Evolutionary conservation across 1,140 invertebrate species (phyloP).

Genomic region (Ylistrum balloti): DNA sequence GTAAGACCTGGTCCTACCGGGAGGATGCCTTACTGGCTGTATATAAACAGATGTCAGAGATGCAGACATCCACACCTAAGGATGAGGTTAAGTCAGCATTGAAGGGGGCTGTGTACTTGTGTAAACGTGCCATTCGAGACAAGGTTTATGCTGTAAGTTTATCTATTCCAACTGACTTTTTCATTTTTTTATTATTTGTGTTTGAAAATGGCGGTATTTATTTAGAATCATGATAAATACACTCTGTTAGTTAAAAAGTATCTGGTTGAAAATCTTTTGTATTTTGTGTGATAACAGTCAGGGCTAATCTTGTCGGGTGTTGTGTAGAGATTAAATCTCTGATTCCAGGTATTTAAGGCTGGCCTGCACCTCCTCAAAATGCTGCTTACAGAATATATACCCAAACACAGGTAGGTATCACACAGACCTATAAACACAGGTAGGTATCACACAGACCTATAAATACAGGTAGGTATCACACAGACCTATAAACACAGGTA

Average conservation of each 20-base stretch:
- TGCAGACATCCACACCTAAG: slow-evolving; percentile 70
- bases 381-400: slow-evolving; percentile 79
- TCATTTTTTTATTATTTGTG: too few species aligned
- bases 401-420: slow-evolving; percentile 78
- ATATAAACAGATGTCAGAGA: slow-evolving; percentile 86
- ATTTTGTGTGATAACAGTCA: too few species aligned
- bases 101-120: slow-evolving; percentile 77
- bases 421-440: too few species aligned
- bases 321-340: too few species aligned
- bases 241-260: too few species aligned
- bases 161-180: neutral
- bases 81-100: slow-evolving; percentile 79
- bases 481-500: too few species aligned
- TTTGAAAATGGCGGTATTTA: too few species aligned
- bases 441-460: too few species aligned
- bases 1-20: slow-evolving; percentile 95
- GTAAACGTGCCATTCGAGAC: slow-evolving; percentile 80
- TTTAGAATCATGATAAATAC: too few species aligned
- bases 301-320: too few species aligned
- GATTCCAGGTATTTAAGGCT: slow-evolving; percentile 79
- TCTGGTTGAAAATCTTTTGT: too few species aligned
- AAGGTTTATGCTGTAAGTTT: slow-evolving; percentile 81
- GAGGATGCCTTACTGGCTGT: slow-evolving; percentile 93
- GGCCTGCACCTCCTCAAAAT: slow-evolving; percentile 78
- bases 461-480: too few species aligned